A percentile compares a stretch with the other conserved stretches of the same genome.
Evolutionary conservation across 2,797 vertebrate genomes (phyloP).

Genomic region (Pempheris klunzingeri): DNA sequence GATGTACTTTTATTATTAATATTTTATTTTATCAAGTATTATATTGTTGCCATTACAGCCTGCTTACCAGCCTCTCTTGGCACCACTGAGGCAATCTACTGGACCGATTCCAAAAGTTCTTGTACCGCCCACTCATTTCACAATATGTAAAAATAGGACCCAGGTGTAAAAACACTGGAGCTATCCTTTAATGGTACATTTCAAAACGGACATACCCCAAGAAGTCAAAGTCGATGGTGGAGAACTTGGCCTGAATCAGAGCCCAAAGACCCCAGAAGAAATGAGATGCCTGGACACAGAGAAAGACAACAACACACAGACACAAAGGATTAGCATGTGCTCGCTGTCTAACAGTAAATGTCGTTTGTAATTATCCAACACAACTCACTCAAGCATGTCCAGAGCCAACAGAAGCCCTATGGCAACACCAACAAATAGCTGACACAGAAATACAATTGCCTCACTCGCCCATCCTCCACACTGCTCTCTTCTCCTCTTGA

Average conservation of each 20-base stretch:
- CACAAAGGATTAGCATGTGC: slow-evolving; percentile 24
- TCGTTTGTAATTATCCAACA: slow-evolving; percentile 50
- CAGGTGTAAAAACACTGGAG: too few relatives aligned
- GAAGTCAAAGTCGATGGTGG: slow-evolving; percentile 96
- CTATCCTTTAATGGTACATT: slow-evolving; percentile 15
- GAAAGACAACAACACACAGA: background rate
- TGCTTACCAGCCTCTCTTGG: too few relatives aligned
- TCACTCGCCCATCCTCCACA: slow-evolving; percentile 48
- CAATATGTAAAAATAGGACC: too few relatives aligned
- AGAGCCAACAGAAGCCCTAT: slow-evolving; percentile 32
- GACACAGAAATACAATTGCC: slow-evolving; percentile 54
- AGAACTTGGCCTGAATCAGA: slow-evolving; percentile 95
- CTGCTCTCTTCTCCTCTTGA: slow-evolving; percentile 53
- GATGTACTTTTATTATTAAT: too few relatives aligned
- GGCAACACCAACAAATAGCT: slow-evolving; percentile 50
- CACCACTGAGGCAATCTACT: too few relatives aligned
- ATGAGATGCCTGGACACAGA: slow-evolving; percentile 89
- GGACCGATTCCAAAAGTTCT: too few relatives aligned
- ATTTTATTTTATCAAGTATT: too few relatives aligned
- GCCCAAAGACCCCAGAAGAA: slow-evolving; percentile 97
- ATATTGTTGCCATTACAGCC: too few relatives aligned
- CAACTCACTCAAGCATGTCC: slow-evolving; percentile 28
- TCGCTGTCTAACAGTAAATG: slow-evolving; percentile 22
- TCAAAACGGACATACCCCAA: slow-evolving; percentile 87
- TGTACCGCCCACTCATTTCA: too few relatives aligned